Base-by-base conservation (phyloP, 2,797 vertebrate species). In the Rhadinocentrus ornatus region DNA sequence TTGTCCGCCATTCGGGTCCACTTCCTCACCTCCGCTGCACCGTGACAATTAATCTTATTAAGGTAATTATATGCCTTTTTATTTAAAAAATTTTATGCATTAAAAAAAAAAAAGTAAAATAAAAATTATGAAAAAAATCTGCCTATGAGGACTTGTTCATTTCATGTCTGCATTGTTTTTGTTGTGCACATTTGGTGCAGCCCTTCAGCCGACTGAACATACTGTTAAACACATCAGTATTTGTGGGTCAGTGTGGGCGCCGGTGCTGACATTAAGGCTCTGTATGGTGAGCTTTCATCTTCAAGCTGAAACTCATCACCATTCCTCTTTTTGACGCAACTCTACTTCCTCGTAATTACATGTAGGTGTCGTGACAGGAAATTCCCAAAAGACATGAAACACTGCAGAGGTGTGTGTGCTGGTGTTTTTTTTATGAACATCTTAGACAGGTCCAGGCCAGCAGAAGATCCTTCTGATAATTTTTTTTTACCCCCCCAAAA, bases 331-430 rank as follows among this genome's bases (percentile, higher is more conserved):
- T 60, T 89, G 87, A 91, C 68, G 69, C 62, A 69, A 52, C 69
- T 4, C 20, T 20, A 65, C 87, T 91, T 92, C 91, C 84, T 86
- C 78, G 79, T 91, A 88, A 90, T 82, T 80, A 88, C 68, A 77
- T 26, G 78, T 27, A 65, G 81, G 80, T 71, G 86, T 87, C 69
- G 62, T 55, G 31, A 7, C 53, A 92, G 93, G 91, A 93, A 94
- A 92, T 94, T 94, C 92, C 94, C 92, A 89, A 86, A 73, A 82
- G 75, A 88, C 80, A 71, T 62, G 67, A 86, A 75, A 80, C 62
- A 55, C 50, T 58, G 75, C 32, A 55, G 55, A 50, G 34, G 69
- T 35, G 41, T 44, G 63, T 66, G 70, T 59, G 41, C 37, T 46
- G 59, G 67, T 65, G 35, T 2, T 15, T 41, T 41, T 55, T 60